Evolutionary conservation across 2,113 vertebrate species (phyloP), one percentile per base, ranked within the genome.

Genomic region (Trogon melanurus): DNA sequence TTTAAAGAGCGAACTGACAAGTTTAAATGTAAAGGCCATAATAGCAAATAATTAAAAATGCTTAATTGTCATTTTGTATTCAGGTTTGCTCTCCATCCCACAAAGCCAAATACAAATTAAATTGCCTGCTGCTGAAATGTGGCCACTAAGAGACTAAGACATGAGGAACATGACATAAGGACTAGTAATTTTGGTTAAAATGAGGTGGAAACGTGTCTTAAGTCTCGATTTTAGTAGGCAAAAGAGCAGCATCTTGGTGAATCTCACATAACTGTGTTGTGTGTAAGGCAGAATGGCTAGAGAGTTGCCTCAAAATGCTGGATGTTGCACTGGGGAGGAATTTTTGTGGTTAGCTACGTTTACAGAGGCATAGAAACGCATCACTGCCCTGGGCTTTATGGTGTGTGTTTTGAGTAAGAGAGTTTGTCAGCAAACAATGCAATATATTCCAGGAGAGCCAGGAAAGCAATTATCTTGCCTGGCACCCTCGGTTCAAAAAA

Each of bases 351-450:
- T 27, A 72, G 80, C 48, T 50, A 11, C 1, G 0, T 92, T 96
- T 70, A 17, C 51, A 74, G 88, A 92, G 62, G n/a, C 69, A 56
- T 27, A 73, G 32, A 86, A 95, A 89, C 9, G 19, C 73, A 83
- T 71, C 69, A 8, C 54, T 48, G 82, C 94, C 85, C 85, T 89
- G 89, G 84, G 85, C 85, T 94, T 88, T 74, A 5, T 74, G 74
- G 41, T 19, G 32, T 61, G 62, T 83, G 79, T 50, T 93, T 70
- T 53, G 85, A 89, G 93, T 54, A 53, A 50, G 82, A 29, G 61
- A 50, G 74, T 78, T 78, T 93, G 92, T 96, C 79, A 93, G 96
- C 78, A 89, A 95, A 94, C 82, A 94, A 26, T 23, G 71, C 79
- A 13, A 66, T 41, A 4, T 60, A 14, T 87, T 95, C 85, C 32